Base-by-base conservation (phyloP, 1,140 invertebrate genomes). In the Manduca sexta region DNA sequence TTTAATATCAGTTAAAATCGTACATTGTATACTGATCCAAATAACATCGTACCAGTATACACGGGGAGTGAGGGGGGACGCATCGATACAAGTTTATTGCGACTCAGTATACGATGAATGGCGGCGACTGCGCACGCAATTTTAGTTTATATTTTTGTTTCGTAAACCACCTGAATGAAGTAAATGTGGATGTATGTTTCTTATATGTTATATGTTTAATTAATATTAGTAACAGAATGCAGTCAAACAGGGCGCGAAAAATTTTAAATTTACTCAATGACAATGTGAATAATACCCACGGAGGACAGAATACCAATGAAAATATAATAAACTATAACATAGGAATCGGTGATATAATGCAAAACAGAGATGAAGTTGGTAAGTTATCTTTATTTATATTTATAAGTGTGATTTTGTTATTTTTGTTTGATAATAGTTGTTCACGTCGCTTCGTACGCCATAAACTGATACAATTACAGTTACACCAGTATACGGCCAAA, bases 1-100 rank as follows among this genome's bases (percentile, higher is more conserved):
- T 37, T 15, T 18, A 13, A 17, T 18, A 35, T 46, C 17, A 34
- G 5, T 12, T 10, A 21, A 18, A 35, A 35, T 18, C 16, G 31
- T 46, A 46, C 33, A 35, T 18, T 12, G 31, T 46, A 46, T 46
- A 46, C 44, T 46, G 44, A 46, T 13, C 16, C 34, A 21, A 46
- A 46, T 35, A 46, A 46, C 14, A 35, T 34, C 15, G 34, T 26
- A 35, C 33, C 17, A 35, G 31, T 46, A 12, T 46, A 21, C 44
- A 16, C 17, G 15, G 30, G 44, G 8, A 11, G 17, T 16, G 44
- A 17, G 11, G 1, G 35, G 13, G 35, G 10, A 15, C 6, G 35
- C 12, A 37, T 26, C 12, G 33, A 35, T 46, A 46, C 44, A 46
- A 46, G 33, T 46, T 35, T 30, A 35, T 35, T 34, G 14, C 37